phyloP scores from a whole-genome alignment of 37 sponge, comb jelly and placozoan species.

The Chondrilla cf. caribensis region DNA sequence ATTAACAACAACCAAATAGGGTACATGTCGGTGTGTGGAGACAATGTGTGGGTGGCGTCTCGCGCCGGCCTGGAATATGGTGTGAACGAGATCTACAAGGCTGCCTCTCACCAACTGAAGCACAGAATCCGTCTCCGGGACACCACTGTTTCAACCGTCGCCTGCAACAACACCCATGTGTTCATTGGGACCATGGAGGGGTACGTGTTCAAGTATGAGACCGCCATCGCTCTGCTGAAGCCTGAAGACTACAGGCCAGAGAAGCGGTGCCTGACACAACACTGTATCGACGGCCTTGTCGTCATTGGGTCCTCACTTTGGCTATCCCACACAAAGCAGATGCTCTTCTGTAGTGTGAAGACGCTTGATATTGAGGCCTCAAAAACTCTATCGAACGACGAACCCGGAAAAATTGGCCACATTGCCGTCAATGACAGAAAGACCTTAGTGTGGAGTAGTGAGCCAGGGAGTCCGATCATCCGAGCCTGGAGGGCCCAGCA shows the following conservation, averaged over 20 bases:
- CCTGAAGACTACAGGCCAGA: conserved; percentile 23
- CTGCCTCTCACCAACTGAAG: conserved; percentile 22
- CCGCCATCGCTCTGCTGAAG: background rate
- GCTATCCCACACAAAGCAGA: conserved; percentile 60
- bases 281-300: conserved; percentile 53
- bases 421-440: conserved; percentile 34
- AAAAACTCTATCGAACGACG: conserved; percentile 8
- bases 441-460: conserved; percentile 72
- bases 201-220: conserved; percentile 39
- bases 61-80: conserved; percentile 53
- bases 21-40: conserved; percentile 42
- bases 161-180: conserved; percentile 34
- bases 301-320: conserved; percentile 48
- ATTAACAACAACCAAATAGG: conserved; percentile 59
- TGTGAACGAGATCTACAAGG: conserved; percentile 47
- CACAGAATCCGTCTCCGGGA: conserved; percentile 57
- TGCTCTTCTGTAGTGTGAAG: conserved; percentile 58
- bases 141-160: conserved; percentile 59
- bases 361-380: conserved; percentile 45
- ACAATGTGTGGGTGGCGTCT: conserved; percentile 67
- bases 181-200: conserved; percentile 70
- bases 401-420: conserved; percentile 40
- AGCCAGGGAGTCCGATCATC: conserved; percentile 46
- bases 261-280: conserved; percentile 46
- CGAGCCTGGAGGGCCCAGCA: conserved; percentile 68